phyloP scores from a whole-genome alignment of 2,113 vertebrate species.

The Otis tarda region DNA sequence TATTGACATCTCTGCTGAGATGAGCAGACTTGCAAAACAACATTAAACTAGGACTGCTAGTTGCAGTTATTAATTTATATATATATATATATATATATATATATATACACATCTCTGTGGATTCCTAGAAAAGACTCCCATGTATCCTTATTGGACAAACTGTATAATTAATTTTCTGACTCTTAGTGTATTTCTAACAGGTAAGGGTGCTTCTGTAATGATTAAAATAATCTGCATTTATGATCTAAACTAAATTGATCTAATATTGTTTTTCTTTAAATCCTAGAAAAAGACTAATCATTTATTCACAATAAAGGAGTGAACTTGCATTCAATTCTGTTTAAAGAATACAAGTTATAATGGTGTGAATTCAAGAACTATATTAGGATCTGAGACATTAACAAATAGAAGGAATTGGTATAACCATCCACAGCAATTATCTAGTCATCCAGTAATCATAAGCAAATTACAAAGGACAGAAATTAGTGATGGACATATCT shows the following conservation, averaged over 20 bases:
- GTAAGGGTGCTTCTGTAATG: neutral
- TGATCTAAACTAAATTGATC: neutral
- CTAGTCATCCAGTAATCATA: neutral
- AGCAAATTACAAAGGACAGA: neutral
- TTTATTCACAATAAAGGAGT: neutral
- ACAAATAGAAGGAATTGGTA: neutral
- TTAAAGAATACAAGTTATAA: neutral
- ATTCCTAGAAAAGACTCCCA: neutral
- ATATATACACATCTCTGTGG: neutral
- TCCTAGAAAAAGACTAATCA: neutral
- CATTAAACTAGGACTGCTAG: neutral
- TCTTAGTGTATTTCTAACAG: neutral
- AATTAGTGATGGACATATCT: neutral
- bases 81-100: no score
- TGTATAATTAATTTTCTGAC: neutral
- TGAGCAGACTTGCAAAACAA: neutral
- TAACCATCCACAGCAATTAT: neutral
- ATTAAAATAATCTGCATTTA: neutral
- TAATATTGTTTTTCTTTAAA: neutral
- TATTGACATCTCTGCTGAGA: neutral
- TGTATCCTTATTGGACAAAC: neutral
- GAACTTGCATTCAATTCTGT: neutral
- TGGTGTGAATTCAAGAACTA: neutral
- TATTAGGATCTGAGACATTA: neutral
- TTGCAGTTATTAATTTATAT: neutral